Conservation (phyloP, 2,888 invertebrate species). For the Dolichomitus sp. region DNA sequence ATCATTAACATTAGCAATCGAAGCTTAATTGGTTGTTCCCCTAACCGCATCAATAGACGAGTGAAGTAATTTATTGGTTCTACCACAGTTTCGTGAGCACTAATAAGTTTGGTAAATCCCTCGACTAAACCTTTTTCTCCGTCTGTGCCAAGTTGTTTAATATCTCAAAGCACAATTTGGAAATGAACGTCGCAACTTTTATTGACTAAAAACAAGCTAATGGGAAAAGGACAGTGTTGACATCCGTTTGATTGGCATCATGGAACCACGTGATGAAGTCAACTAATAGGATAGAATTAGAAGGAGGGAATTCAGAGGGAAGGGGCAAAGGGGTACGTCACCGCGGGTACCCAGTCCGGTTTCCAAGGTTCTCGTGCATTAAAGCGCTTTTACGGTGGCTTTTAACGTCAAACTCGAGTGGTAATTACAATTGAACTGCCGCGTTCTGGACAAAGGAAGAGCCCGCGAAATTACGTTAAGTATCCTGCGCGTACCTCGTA, state of each 20-base stretch:
- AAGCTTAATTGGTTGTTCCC: too few relatives aligned
- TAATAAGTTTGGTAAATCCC: too few relatives aligned
- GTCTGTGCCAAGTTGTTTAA: too few relatives aligned
- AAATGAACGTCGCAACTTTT: background rate
- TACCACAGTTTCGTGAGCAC: too few relatives aligned
- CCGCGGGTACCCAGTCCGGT: constrained; percentile 11
- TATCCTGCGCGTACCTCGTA: constrained; percentile 57
- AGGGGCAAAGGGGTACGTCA: background rate
- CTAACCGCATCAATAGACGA: too few relatives aligned
- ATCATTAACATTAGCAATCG: too few relatives aligned
- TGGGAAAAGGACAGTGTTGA: background rate
- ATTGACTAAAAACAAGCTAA: background rate
- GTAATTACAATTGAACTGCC: constrained; percentile 70
- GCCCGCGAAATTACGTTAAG: constrained; percentile 59
- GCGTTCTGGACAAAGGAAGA: constrained; percentile 54
- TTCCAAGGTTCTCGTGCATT: constrained; percentile 46
- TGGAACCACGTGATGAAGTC: background rate
- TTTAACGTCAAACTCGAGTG: constrained; percentile 70
- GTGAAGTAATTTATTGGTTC: too few relatives aligned
- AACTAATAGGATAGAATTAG: constrained; percentile 8
- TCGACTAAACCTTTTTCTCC: too few relatives aligned
- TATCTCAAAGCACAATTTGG: background rate
- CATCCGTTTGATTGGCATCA: background rate
- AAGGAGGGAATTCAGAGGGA: background rate
- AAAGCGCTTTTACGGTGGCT: constrained; percentile 70